These are phyloP conservation scores for Acleris literana DNA, from an alignment of 2,888 invertebrate genomes.

Conservation along the genomic window DNA sequence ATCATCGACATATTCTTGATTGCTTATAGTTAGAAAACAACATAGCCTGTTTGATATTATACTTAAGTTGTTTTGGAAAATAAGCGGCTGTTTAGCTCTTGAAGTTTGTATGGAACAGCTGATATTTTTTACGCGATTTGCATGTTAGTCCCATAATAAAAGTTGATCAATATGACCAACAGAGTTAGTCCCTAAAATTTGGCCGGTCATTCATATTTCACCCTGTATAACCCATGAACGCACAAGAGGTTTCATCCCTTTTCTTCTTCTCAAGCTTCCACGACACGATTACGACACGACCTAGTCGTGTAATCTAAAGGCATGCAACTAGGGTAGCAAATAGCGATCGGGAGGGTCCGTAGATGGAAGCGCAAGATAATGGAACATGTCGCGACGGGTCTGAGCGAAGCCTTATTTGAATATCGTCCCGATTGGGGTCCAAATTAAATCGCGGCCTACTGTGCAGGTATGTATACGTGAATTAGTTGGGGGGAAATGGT, in stretches of 20 bases:
- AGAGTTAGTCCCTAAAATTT: no score
- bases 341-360: slow-evolving; percentile 59
- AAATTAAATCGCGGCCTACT: slow-evolving; percentile 75
- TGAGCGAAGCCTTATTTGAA: slow-evolving; percentile 82
- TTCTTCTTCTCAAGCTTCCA: not conserved
- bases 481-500: slow-evolving; percentile 25
- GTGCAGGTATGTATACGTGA: slow-evolving; percentile 56
- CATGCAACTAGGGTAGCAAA: slow-evolving; percentile 20
- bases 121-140: no score
- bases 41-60: no score
- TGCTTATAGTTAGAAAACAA: no score
- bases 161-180: no score
- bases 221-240: no score
- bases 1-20: no score
- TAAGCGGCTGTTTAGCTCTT: no score
- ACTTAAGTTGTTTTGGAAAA: no score
- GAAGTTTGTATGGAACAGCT: no score
- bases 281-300: not conserved
- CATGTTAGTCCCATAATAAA: no score
- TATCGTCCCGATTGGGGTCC: slow-evolving; percentile 73
- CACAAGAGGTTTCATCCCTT: not conserved
- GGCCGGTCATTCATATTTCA: no score
- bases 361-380: slow-evolving; percentile 77
- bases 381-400: slow-evolving; percentile 73
- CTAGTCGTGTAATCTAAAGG: slow-evolving; percentile 7